Evolutionary conservation across 2,888 invertebrate species (phyloP).

Genomic region (Agrochola lychnidis): DNA sequence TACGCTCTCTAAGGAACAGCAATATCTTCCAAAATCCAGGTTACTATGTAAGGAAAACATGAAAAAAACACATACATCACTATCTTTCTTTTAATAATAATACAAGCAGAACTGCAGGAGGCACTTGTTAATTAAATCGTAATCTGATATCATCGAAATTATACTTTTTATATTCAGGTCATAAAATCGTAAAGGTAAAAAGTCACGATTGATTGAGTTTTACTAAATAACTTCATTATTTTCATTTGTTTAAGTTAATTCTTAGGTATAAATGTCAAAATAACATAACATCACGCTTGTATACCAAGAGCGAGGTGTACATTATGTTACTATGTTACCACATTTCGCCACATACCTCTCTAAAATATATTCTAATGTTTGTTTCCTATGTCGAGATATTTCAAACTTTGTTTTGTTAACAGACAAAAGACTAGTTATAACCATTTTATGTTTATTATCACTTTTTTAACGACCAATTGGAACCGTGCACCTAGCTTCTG

Average conservation of each 20-base stretch:
- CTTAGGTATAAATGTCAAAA: background rate
- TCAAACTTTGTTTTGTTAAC: background rate
- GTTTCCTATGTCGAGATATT: background rate
- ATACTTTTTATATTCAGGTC: constrained; percentile 1
- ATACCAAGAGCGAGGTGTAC: background rate
- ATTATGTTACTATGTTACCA: background rate
- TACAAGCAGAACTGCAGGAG: background rate
- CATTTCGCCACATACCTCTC: background rate
- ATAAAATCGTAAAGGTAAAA: constrained; percentile 7
- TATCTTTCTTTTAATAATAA: background rate
- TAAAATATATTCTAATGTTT: background rate
- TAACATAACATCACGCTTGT: background rate
- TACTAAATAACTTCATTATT: background rate
- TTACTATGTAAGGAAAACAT: background rate
- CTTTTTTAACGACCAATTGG: too few species aligned
- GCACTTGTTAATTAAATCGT: background rate
- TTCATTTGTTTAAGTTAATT: background rate
- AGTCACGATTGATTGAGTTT: background rate
- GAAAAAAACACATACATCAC: background rate
- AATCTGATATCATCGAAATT: background rate
- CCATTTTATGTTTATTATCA: too few species aligned
- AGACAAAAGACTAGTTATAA: background rate
- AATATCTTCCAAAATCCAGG: background rate
- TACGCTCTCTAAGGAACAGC: background rate
- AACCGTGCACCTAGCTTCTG: too few species aligned